Conservation (phyloP, 2,888 invertebrate genomes). For the Nebria brevicollis region DNA sequence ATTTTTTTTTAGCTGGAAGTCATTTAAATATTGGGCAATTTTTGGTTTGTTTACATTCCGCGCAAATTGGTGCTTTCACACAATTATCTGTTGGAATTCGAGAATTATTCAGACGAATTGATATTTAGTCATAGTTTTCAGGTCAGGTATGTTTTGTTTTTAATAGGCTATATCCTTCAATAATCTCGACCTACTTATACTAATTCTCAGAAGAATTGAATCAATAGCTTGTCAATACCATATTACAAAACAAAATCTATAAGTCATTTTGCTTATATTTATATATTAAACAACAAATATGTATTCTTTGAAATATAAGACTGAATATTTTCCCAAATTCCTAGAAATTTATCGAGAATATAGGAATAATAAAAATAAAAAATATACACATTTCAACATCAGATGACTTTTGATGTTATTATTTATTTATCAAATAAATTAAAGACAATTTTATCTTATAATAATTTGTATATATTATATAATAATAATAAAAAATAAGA, state of each 20-base stretch:
- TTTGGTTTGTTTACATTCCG: background rate
- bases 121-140: background rate
- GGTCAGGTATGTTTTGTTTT: background rate
- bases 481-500: background rate
- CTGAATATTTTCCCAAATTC: too few relatives aligned
- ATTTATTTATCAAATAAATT: too few relatives aligned
- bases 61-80: background rate
- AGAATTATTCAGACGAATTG: background rate
- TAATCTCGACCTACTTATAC: background rate
- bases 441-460: too few relatives aligned
- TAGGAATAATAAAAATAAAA: too few relatives aligned
- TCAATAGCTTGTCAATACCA: background rate
- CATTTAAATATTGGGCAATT: background rate
- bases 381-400: too few relatives aligned
- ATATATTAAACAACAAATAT: background rate
- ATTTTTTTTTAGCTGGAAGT: background rate
- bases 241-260: background rate
- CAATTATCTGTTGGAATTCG: background rate
- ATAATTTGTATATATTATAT: background rate
- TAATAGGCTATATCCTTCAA: background rate
- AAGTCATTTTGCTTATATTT: background rate
- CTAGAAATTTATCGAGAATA: too few relatives aligned
- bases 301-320: too few relatives aligned
- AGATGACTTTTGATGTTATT: too few relatives aligned
- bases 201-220: background rate